Conservation (phyloP, 2,113 vertebrate species). For the Prunella himalayana region DNA sequence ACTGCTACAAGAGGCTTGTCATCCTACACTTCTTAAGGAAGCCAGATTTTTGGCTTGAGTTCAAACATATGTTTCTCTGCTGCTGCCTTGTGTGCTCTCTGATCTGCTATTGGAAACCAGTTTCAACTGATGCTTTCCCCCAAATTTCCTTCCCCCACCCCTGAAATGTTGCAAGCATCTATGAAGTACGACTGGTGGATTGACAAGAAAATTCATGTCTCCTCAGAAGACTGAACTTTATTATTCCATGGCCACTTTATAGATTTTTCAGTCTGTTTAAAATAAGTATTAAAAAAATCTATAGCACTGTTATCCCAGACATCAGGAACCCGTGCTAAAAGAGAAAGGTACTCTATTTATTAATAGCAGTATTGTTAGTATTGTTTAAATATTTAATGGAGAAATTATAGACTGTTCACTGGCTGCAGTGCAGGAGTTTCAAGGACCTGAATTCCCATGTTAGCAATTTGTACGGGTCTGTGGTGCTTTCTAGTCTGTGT, state of each 20-base stretch:
- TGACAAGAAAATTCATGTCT: background rate
- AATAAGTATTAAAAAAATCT: background rate
- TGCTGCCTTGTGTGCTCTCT: conserved; percentile 28
- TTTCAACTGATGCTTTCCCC: background rate
- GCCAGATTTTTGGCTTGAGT: conserved; percentile 52
- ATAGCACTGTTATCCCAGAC: background rate
- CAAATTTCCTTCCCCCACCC: background rate
- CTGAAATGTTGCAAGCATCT: background rate
- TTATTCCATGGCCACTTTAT: background rate
- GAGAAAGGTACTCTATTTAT: background rate
- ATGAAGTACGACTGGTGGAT: background rate
- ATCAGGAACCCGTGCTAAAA: background rate
- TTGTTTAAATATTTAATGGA: conserved; percentile 39
- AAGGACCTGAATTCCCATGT: conserved; percentile 40
- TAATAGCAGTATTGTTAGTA: background rate
- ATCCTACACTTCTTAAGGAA: conserved; percentile 51
- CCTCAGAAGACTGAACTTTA: background rate
- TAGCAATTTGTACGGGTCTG: conserved; percentile 38
- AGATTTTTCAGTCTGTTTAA: background rate
- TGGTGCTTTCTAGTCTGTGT: conserved; percentile 42
- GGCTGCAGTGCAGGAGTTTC: conserved; percentile 8
- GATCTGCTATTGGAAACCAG: conserved; percentile 24
- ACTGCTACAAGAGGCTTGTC: conserved; percentile 40
- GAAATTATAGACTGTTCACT: conserved; percentile 3
- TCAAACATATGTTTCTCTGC: conserved; percentile 61